These are phyloP conservation scores for Crotophaga sulcirostris DNA, from an alignment of 2,113 vertebrate genomes.

Conservation along the genomic window DNA sequence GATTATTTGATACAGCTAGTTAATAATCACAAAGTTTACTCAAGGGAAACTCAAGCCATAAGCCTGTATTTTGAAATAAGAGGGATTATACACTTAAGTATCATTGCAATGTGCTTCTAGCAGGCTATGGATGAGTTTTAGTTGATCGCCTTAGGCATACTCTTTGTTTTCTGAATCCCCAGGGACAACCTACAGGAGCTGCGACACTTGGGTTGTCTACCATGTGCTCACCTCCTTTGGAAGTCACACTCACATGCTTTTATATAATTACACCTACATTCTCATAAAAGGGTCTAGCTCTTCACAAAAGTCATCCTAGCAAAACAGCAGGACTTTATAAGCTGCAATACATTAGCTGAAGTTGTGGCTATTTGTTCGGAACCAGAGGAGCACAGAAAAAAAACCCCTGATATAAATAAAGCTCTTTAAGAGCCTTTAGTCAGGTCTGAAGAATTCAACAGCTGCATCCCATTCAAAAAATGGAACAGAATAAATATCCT, in stretches of 20 bases:
- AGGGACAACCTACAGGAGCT: neutral
- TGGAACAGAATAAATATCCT: conserved; percentile 22
- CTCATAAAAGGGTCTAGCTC: neutral
- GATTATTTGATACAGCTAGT: neutral
- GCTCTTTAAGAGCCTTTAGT: conserved; percentile 22
- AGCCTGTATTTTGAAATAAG: neutral
- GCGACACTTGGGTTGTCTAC: neutral
- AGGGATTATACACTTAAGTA: neutral
- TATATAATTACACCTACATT: neutral
- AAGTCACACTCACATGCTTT: neutral
- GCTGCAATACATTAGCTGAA: neutral
- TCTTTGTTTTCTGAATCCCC: neutral
- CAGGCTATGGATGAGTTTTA: neutral
- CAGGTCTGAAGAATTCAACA: conserved; percentile 60
- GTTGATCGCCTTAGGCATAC: accelerated
- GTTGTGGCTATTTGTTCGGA: conserved; percentile 5
- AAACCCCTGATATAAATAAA: neutral
- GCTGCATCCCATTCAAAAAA: conserved; percentile 61
- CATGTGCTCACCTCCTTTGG: neutral
- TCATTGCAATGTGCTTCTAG: neutral
- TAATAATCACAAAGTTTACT: neutral
- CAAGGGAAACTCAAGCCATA: neutral
- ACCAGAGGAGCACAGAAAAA: neutral
- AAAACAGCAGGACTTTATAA: neutral
- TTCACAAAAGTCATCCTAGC: neutral